Base-by-base conservation (phyloP, 2,888 invertebrate species). In the Lamellibrachia columna region DNA sequence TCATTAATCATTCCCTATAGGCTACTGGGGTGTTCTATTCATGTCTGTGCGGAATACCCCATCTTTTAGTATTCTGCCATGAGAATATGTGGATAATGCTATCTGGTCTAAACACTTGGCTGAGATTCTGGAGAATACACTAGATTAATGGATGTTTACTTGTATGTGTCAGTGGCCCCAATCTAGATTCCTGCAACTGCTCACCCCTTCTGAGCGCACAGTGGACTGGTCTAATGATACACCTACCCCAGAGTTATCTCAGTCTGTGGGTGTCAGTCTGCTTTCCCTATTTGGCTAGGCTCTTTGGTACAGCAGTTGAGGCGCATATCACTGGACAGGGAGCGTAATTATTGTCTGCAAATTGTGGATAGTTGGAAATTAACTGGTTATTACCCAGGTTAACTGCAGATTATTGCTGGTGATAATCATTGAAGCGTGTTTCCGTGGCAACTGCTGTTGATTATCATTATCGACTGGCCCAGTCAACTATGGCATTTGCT, bases 111-210 rank as follows among this genome's bases (percentile, higher is more conserved):
- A 75, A 22, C 75, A 75, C n/a, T 75, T 75, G n/a, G 22, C 75
- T 75, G 15, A 75, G 75, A 75, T 75, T 75, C 75, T 4, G 22
- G 75, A 75, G 75, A 75, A 75, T n/a, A 75, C 75, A 75, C 15
- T 75, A 75, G 75, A 75, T 75, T 15, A 75, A 11, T 22, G 6
- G 75, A 6, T 75, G 6, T n/a, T 75, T 11, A 6, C 22, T 11
- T 75, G 75, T n/a, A 75, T 75, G 40, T 40, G 75, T 75, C 75
- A 75, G 75, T 75, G 75, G 75, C 75, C 75, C 75, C 75, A 75
- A 22, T 75, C 4, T 15, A 6, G n/a, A 75, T 75, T 75, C 75
- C 75, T 75, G 22, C 60, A 11, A 60, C 60, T 22, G 3, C 60
- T 60, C 60, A 60, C 22, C 75, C 75, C 75, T 75, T 6, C 22